Evolutionary conservation across 2,888 invertebrate genomes (phyloP).

Genomic region (Allygus modestus): DNA sequence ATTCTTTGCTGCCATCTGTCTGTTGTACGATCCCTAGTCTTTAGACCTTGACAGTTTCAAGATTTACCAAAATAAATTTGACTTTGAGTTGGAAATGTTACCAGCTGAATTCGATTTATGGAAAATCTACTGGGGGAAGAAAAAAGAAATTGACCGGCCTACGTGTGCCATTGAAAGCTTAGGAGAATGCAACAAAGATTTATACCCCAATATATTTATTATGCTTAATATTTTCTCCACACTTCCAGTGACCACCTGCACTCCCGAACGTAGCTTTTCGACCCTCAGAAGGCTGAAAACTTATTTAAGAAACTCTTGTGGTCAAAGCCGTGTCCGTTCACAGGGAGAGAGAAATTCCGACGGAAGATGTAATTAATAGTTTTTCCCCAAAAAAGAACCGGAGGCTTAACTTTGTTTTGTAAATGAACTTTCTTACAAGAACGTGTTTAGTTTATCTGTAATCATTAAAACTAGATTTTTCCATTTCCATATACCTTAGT

Average conservation of each 20-base stretch:
- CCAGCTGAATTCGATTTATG: slow-evolving; percentile 10
- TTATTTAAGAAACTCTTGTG: slow-evolving; percentile 39
- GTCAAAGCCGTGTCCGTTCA: slow-evolving; percentile 48
- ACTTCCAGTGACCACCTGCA: slow-evolving; percentile 43
- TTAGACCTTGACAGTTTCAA: no score
- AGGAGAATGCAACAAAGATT: slow-evolving; percentile 36
- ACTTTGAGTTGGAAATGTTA: slow-evolving; percentile 3
- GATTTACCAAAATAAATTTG: slow-evolving; percentile 24
- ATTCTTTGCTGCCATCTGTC: slow-evolving; percentile 43
- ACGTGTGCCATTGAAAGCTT: slow-evolving; percentile 44
- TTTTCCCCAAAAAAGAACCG: slow-evolving; percentile 19
- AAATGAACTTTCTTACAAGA: neutral
- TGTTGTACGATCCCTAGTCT: no score
- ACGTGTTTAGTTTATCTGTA: neutral
- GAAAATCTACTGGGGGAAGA: slow-evolving; percentile 33
- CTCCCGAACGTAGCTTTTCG: slow-evolving; percentile 23
- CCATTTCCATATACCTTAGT: neutral
- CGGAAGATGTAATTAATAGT: slow-evolving; percentile 5
- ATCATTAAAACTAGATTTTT: neutral
- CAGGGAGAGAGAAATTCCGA: slow-evolving; percentile 27
- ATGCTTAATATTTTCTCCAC: slow-evolving; percentile 38
- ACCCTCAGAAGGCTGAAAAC: slow-evolving; percentile 41
- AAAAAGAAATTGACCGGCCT: slow-evolving; percentile 1
- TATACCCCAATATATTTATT: slow-evolving; percentile 32
- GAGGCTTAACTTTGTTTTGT: slow-evolving; percentile 44